Base-by-base conservation (phyloP, 30 jellyfish, hydroid and myxozoan species). In the Catostylus mosaicus region DNA sequence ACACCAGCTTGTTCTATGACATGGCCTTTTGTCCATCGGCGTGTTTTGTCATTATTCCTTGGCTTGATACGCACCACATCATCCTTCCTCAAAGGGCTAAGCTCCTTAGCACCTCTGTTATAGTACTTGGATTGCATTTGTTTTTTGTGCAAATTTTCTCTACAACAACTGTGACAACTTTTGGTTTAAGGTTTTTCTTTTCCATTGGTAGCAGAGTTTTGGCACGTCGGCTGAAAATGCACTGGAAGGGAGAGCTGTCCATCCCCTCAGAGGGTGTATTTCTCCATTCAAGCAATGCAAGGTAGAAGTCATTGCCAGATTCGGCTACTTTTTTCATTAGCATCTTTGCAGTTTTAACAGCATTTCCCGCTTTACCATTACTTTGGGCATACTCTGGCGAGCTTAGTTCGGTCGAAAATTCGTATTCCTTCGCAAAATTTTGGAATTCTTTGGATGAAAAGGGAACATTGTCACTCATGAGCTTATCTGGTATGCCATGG, bases 341-440 rank as follows among this genome's bases (percentile, higher is more conserved):
- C 54, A 43, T 9, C 16, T 16, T 43, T 33, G 59, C 71, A 66
- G 84, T 19, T 50, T 68, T 72, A 23, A 48, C 67, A 1, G 91
- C 85, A 43, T 48, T 82, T 48, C 27, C 72, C 50, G 72, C 54
- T 36, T 65, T 72, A n/a, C 78, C 54, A 26, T 82, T 82, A 24
- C 85, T 54, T 52, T 82, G 91, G 16, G 85, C 56, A 30, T 66
- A 52, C 50, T 68, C 68, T 66, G 91, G 91, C 48, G 65, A 62
- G 74, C 82, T 30, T 19, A 52, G 73, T 27, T 37, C 73, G 7
- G 43, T 74, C 38, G 74, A 30, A 34, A 74, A 74, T 47, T 71
- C 69, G 22, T 75, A 66, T 18, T 30, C 40, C 57, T 68, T 36
- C 31, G 80, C 80, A 68, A 37, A 36, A 30, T 68, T 64, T 27